These are phyloP conservation scores for Chionis minor DNA, from an alignment of 2,113 vertebrate species.

Conservation along the genomic window DNA sequence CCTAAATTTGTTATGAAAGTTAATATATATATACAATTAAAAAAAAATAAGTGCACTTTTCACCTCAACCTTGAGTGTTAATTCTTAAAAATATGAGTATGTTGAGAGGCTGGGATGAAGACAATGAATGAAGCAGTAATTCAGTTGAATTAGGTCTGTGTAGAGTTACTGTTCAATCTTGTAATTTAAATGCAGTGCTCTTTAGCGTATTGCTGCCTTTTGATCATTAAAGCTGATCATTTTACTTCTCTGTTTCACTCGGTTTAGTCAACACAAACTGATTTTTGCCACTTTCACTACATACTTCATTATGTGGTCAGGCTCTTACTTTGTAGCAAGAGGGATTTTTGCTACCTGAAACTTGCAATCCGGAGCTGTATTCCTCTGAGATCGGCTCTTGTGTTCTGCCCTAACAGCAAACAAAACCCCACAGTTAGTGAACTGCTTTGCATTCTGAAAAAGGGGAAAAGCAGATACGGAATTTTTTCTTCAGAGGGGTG, in stretches of 20 bases:
- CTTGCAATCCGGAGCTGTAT: background rate
- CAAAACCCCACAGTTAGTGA: background rate
- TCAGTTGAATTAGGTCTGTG: background rate
- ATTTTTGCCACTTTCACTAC: background rate
- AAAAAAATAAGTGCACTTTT: background rate
- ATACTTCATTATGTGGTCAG: background rate
- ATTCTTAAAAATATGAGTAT: background rate
- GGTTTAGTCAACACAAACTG: background rate
- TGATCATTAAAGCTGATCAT: background rate
- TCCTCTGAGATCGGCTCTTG: background rate
- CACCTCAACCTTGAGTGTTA: background rate
- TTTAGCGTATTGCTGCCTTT: background rate
- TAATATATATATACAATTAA: background rate
- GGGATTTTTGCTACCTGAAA: background rate
- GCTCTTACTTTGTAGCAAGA: background rate
- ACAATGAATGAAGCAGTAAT: background rate
- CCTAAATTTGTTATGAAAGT: background rate
- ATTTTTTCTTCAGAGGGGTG: background rate
- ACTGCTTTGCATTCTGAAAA: background rate
- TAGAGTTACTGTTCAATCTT: background rate
- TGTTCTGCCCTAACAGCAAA: background rate
- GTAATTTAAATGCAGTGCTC: background rate
- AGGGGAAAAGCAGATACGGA: background rate
- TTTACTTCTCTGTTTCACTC: constrained; percentile 1
- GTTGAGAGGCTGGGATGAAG: background rate